Evolutionary conservation across 2,888 invertebrate genomes (phyloP).

Genomic region (Epinotia ramella): DNA sequence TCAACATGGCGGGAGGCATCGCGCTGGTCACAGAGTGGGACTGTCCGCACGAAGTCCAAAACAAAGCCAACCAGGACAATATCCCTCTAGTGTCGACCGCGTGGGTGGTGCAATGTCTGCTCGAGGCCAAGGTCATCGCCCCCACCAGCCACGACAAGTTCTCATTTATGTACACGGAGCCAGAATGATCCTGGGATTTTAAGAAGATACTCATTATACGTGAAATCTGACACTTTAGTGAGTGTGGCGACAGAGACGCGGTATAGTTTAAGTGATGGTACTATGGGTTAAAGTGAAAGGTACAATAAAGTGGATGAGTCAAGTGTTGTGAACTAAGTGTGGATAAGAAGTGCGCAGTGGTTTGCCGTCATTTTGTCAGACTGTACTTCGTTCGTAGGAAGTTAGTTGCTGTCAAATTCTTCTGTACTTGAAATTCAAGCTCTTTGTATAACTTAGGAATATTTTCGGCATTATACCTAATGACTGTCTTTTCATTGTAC

Average conservation of each 20-base stretch:
- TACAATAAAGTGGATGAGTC: constrained; percentile 28
- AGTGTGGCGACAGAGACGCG: constrained; percentile 57
- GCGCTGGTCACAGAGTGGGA: constrained; percentile 87
- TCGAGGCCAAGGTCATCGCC: constrained; percentile 84
- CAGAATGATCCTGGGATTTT: constrained; percentile 84
- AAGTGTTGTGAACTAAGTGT: constrained; percentile 8
- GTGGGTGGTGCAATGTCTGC: constrained; percentile 89
- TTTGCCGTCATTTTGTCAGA: neutral
- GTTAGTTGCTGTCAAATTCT: constrained; percentile 20
- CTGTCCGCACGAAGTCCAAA: constrained; percentile 84
- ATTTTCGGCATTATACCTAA: neutral
- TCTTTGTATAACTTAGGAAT: constrained; percentile 10
- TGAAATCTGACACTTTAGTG: constrained; percentile 76
- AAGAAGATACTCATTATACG: constrained; percentile 80
- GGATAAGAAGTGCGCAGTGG: neutral
- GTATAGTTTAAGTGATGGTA: constrained; percentile 45
- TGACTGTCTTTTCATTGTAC: neutral
- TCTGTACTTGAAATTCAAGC: constrained; percentile 33
- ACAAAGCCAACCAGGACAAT: constrained; percentile 83
- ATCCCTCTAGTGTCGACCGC: constrained; percentile 88
- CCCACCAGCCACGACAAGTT: constrained; percentile 82
- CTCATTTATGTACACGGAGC: constrained; percentile 82
- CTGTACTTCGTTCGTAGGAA: constrained; percentile 9
- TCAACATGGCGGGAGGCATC: constrained; percentile 76
- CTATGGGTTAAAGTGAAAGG: constrained; percentile 32